Conservation (phyloP, 2,113 vertebrate species). For the Micromys minutus region DNA sequence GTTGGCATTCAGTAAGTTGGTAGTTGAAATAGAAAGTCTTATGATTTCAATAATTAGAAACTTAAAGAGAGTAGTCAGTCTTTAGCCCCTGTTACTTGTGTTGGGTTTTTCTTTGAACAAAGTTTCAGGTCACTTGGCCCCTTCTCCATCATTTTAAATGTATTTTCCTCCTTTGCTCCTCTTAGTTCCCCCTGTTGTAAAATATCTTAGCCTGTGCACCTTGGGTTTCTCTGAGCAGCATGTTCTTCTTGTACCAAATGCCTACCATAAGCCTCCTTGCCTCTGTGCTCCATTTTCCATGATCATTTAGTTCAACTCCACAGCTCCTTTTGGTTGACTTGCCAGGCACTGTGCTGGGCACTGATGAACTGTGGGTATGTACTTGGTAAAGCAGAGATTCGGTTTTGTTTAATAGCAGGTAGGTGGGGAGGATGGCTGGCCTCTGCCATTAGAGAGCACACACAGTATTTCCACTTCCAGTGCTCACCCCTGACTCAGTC, state of each 20-base stretch:
- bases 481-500: background rate
- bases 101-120: background rate
- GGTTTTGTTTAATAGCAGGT: background rate
- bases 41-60: background rate
- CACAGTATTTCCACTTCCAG: background rate
- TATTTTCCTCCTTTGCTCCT: background rate
- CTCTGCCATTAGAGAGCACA: background rate
- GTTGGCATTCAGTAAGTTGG: background rate
- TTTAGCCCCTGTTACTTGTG: background rate
- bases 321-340: background rate
- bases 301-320: background rate
- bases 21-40: constrained; percentile 3
- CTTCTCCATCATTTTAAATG: background rate
- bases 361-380: background rate
- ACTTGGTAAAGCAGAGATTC: background rate
- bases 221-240: background rate
- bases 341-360: background rate
- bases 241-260: background rate
- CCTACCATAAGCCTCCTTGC: background rate
- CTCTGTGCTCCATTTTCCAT: background rate
- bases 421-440: background rate
- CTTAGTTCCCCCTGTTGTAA: background rate
- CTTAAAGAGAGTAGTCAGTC: background rate
- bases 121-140: background rate
- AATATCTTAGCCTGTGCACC: background rate